Conservation (phyloP, 2,888 invertebrate species). For the Muscina levida region DNA sequence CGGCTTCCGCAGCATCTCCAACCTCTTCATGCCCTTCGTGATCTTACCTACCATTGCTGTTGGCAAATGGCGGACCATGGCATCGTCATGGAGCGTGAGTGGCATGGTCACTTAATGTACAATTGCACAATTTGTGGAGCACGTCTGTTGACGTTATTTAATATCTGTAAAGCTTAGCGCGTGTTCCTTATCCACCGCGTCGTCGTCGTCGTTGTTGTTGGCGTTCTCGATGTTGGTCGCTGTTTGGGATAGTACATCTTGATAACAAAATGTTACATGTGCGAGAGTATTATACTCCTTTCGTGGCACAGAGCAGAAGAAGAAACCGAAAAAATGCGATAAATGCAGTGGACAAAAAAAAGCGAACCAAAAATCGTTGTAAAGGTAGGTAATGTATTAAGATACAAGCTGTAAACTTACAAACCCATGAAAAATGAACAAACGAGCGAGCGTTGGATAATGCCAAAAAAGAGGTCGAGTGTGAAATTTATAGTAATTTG, state of each 20-base stretch:
- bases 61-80: constrained; percentile 38
- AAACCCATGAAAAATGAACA: neutral
- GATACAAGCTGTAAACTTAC: constrained; percentile 14
- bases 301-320: neutral
- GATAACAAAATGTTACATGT: constrained; percentile 44
- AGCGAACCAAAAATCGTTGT: constrained; percentile 10
- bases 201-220: too few relatives aligned
- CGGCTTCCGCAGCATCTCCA: neutral
- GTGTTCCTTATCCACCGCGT: neutral
- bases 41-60: constrained; percentile 26
- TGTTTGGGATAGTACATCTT: constrained; percentile 24
- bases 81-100: neutral
- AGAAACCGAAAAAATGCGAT: neutral
- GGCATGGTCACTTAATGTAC: constrained; percentile 56
- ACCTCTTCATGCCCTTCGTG: neutral
- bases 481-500: constrained; percentile 34
- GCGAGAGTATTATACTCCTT: constrained; percentile 31
- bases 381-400: constrained; percentile 23
- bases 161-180: constrained; percentile 55
- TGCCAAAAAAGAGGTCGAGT: constrained; percentile 24
- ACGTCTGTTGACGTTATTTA: constrained; percentile 61
- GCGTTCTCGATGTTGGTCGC: neutral
- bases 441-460: neutral
- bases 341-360: neutral
- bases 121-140: constrained; percentile 62